Evolutionary conservation across 2,113 vertebrate genomes (phyloP), one percentile per base, ranked within the genome.

Genomic region (Chloebia gouldiae): DNA sequence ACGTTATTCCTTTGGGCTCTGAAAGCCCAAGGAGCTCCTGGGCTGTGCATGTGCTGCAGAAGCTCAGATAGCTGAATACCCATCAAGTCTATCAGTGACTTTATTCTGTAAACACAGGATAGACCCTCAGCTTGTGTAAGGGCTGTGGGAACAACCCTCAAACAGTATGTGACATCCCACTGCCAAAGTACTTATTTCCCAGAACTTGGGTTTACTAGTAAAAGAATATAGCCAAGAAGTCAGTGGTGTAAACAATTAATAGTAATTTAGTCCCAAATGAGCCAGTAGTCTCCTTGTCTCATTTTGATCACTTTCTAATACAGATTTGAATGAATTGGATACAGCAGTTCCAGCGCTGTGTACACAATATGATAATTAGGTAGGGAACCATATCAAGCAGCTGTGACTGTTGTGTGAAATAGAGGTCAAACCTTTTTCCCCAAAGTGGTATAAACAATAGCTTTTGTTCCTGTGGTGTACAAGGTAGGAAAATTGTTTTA

Each of bases 321-420:
- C 1, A 79, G 60, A 47, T 39, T n/a, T 61, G 45, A 72, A 40
- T n/a, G 15, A 45, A 44, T 8, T 35, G 33, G 17, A 85, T 78
- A 23, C n/a, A 63, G 54, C 37, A 42, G 11, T 63, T 87, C 23
- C 15, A 61, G 33, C 15, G 11, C 7, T 33, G 13, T 31, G 27
- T 68, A 54, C 4, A 9, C 18, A 53, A 28, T 64, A 10, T 2
- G 23, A 3, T 15, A 0, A 7, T 6, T 47, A 14, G 6, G 35
- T 68, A 39, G 66, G 39, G 35, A 79, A 11, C 18, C 65, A 9
- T 35, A 64, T 54, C 24, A 75, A 71, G 10, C 20, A 59, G 13
- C 21, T 70, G 23, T n/a, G 39, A 12, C 7, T 40, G 5, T 4
- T 61, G 30, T 19, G 21, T 93, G 50, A 81, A 81, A 15, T 33